phyloP scores from a whole-genome alignment of 2,888 invertebrate genomes.

The Lithodes maja region DNA sequence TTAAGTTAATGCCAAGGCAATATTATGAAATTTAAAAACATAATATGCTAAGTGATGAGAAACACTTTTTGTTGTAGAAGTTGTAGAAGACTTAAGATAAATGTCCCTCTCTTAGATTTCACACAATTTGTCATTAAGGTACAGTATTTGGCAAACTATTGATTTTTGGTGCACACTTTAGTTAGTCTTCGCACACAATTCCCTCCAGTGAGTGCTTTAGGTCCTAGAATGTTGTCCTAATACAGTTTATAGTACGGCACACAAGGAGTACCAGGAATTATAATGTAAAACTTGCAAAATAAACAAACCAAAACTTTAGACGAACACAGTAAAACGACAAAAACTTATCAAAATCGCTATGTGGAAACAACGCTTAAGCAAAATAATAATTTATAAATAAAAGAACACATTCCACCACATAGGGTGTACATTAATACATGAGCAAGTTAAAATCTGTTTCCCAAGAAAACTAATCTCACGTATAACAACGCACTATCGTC shows the following conservation, averaged over 20 bases:
- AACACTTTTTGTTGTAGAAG: neutral
- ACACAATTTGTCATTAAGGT: neutral
- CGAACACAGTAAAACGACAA: no score
- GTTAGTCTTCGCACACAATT: slow-evolving; percentile 48
- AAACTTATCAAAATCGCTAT: no score
- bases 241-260: neutral
- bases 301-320: no score
- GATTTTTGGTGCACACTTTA: slow-evolving; percentile 41
- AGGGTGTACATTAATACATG: no score
- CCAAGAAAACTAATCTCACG: no score
- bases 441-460: no score
- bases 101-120: neutral
- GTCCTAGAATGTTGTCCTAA: slow-evolving; percentile 25
- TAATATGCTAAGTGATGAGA: neutral
- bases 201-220: slow-evolving; percentile 65
- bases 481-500: no score
- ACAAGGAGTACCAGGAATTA: neutral
- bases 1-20: neutral
- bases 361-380: no score
- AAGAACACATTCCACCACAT: no score
- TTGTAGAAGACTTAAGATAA: neutral
- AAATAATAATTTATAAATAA: no score
- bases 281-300: neutral
- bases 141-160: neutral
- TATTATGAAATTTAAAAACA: neutral